Conservation (phyloP, 2,113 vertebrate genomes). For the Jacana jacana region DNA sequence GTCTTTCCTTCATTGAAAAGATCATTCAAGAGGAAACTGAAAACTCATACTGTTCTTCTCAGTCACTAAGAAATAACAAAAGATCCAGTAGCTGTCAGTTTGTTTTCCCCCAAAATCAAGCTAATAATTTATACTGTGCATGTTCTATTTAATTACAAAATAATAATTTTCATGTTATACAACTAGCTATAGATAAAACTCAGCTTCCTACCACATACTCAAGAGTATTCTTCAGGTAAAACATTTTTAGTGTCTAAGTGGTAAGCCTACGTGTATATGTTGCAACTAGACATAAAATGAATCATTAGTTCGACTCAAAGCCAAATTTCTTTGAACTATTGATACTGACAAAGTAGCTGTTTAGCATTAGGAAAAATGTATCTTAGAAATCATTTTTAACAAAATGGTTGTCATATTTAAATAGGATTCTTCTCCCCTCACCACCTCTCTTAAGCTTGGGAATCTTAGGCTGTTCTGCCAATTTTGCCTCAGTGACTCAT, state of each 20-base stretch:
- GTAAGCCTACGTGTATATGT: not conserved
- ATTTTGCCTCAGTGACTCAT: not conserved
- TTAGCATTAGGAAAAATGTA: not conserved
- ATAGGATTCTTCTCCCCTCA: not conserved
- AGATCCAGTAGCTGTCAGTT: not conserved
- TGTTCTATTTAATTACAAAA: not conserved
- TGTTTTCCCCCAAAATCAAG: not conserved
- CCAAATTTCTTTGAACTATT: not conserved
- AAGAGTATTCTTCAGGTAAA: not conserved
- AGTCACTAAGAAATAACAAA: not conserved
- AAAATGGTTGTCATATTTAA: not conserved
- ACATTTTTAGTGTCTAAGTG: not conserved
- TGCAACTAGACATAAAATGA: not conserved
- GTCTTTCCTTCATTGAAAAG: not conserved
- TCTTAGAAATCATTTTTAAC: not conserved
- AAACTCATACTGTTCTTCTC: not conserved
- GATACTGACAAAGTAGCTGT: not conserved
- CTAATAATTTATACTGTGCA: not conserved
- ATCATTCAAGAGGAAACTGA: not conserved
- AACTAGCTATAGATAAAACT: not conserved
- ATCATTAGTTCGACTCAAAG: not conserved
- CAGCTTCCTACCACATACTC: not conserved
- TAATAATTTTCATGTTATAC: not conserved
- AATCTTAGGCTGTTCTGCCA: not conserved
- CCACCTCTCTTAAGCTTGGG: not conserved